A percentile compares a stretch with the other conserved stretches of the same genome.
Evolutionary conservation across 64 coral and sea anemone genomes (phyloP).

Genomic region (Stichodactyla mertensii): DNA sequence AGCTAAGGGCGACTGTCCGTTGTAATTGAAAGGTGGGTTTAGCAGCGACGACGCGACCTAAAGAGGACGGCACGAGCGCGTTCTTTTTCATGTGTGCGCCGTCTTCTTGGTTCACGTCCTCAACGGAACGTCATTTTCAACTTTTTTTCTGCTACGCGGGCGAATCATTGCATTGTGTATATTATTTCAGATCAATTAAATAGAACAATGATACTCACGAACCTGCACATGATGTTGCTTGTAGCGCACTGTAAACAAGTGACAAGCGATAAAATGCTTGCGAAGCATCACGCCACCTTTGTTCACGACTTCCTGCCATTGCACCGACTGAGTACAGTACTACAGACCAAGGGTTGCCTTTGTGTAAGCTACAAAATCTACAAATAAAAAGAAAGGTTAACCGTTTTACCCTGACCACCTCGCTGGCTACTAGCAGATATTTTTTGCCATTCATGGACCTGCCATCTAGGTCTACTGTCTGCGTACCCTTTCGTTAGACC

Average conservation of each 20-base stretch:
- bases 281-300: constrained; percentile 75
- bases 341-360: constrained; percentile 63
- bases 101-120: too few relatives aligned
- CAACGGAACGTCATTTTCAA: too few relatives aligned
- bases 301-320: constrained; percentile 64
- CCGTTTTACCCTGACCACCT: not conserved
- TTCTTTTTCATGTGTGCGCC: too few relatives aligned
- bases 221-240: constrained; percentile 63
- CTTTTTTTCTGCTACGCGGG: too few relatives aligned
- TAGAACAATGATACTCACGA: not conserved
- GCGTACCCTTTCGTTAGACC: not conserved
- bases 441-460: too few relatives aligned
- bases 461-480: not conserved
- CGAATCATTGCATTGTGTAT: too few relatives aligned
- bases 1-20: too few relatives aligned
- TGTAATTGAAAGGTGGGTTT: too few relatives aligned
- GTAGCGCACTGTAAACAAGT: constrained; percentile 75
- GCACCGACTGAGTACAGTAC: constrained; percentile 66
- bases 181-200: too few relatives aligned
- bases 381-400: not conserved
- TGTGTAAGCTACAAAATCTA: constrained; percentile 71
- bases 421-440: not conserved
- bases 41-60: too few relatives aligned
- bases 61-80: too few relatives aligned
- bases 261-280: constrained; percentile 86